These are phyloP conservation scores for Pongo pygmaeus DNA, from an alignment of 2,113 vertebrate species.

Conservation along the genomic window DNA sequence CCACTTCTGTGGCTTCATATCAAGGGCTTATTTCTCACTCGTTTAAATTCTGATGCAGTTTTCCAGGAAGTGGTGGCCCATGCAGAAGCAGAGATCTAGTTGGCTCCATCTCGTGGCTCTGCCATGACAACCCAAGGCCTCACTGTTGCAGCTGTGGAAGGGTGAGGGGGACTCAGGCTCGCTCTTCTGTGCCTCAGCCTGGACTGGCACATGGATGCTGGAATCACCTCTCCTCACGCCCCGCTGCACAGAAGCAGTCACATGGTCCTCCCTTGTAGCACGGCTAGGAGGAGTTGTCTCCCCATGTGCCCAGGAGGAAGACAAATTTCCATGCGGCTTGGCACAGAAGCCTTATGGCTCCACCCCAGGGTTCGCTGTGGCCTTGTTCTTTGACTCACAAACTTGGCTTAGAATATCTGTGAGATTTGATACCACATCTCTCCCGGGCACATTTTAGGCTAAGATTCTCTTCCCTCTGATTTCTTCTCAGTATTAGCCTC, in stretches of 20 bases:
- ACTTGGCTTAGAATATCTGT: not conserved
- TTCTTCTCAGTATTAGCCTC: not conserved
- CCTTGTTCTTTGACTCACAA: not conserved
- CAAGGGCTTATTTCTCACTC: not conserved
- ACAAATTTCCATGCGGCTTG: not conserved
- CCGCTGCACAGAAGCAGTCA: not conserved
- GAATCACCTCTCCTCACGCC: not conserved
- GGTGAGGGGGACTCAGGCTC: not conserved
- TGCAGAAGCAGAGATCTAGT: fast-evolving
- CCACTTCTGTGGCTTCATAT: not conserved
- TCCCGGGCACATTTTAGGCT: not conserved
- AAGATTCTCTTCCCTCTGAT: fast-evolving
- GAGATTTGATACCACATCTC: not conserved
- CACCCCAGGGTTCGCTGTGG: fast-evolving
- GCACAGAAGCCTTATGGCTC: not conserved
- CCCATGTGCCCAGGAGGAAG: not conserved
- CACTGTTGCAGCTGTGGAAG: not conserved
- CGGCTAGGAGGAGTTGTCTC: not conserved
- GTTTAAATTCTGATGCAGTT: not conserved
- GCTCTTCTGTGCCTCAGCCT: fast-evolving
- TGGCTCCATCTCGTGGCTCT: not conserved
- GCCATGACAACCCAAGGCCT: not conserved
- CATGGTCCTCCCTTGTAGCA: fast-evolving
- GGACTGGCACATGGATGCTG: not conserved
- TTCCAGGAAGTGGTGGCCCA: not conserved